Evolutionary conservation across 2,888 invertebrate species (phyloP).

Genomic region (Limnephilus auricula): DNA sequence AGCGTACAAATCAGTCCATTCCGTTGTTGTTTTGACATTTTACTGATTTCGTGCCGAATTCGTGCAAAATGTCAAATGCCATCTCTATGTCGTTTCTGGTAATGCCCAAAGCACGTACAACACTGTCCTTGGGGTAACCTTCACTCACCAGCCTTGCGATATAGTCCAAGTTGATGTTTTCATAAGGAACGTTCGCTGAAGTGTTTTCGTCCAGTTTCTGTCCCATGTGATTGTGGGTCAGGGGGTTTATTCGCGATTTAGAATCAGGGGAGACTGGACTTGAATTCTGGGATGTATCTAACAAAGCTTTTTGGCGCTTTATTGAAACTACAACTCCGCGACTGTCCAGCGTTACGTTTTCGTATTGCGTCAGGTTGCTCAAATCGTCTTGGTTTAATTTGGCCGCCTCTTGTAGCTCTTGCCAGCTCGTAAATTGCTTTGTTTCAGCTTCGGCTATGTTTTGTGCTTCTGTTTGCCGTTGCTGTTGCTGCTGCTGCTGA

Average conservation of each 20-base stretch:
- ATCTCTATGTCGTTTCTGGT: conserved; percentile 96
- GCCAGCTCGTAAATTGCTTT: conserved; percentile 30
- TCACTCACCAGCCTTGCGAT: conserved; percentile 92
- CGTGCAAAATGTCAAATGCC: conserved; percentile 96
- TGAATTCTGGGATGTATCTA: background rate
- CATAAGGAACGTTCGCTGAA: conserved; percentile 81
- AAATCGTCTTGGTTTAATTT: conserved; percentile 40
- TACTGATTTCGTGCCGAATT: conserved; percentile 85
- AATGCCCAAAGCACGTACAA: conserved; percentile 93
- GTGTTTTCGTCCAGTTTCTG: conserved; percentile 72
- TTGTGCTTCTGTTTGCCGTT: background rate
- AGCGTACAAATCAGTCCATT: conserved; percentile 52
- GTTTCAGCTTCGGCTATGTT: background rate
- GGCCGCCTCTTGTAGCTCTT: conserved; percentile 10
- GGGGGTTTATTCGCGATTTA: conserved; percentile 71
- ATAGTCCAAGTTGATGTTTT: conserved; percentile 94
- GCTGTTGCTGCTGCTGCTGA: background rate
- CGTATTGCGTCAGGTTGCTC: conserved; percentile 69
- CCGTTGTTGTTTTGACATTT: conserved; percentile 65
- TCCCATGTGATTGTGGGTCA: conserved; percentile 76
- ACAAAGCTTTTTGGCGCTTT: conserved; percentile 56
- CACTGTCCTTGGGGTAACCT: conserved; percentile 94
- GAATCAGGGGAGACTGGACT: conserved; percentile 18
- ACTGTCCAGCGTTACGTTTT: conserved; percentile 73
- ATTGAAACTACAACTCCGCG: conserved; percentile 62